Evolutionary conservation across 2,113 vertebrate genomes (phyloP).

Genomic region (Hippocampus comes): DNA sequence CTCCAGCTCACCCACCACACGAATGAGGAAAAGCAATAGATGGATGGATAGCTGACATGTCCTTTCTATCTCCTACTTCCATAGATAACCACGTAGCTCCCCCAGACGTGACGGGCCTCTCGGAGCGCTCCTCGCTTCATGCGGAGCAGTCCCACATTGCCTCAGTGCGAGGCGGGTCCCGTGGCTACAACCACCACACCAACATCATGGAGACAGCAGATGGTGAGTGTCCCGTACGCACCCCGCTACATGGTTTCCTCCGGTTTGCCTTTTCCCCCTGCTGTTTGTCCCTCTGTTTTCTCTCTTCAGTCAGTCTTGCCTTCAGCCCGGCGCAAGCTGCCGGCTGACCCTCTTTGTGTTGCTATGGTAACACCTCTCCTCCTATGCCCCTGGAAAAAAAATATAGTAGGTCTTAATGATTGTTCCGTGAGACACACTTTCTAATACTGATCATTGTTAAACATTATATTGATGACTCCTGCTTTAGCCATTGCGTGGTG

Average conservation of each 20-base stretch:
- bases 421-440: background rate
- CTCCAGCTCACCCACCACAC: too few species aligned
- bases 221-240: constrained; percentile 75
- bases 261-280: constrained; percentile 32
- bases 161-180: constrained; percentile 80
- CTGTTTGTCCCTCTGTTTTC: constrained; percentile 37
- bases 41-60: constrained; percentile 22
- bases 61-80: constrained; percentile 59
- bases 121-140: constrained; percentile 70
- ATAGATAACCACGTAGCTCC: constrained; percentile 87
- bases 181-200: constrained; percentile 73
- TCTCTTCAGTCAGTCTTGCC: background rate
- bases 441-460: background rate
- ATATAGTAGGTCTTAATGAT: background rate
- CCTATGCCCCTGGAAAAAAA: background rate
- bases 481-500: background rate
- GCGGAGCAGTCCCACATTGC: constrained; percentile 79
- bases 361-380: constrained; percentile 43
- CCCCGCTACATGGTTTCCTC: constrained; percentile 28
- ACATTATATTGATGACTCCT: background rate
- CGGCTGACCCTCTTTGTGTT: constrained; percentile 27
- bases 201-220: constrained; percentile 88
- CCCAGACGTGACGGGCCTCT: constrained; percentile 90
- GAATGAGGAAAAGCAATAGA: background rate
- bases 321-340: background rate